Conservation (phyloP, 2,113 vertebrate genomes). For the Scalopus aquaticus region DNA sequence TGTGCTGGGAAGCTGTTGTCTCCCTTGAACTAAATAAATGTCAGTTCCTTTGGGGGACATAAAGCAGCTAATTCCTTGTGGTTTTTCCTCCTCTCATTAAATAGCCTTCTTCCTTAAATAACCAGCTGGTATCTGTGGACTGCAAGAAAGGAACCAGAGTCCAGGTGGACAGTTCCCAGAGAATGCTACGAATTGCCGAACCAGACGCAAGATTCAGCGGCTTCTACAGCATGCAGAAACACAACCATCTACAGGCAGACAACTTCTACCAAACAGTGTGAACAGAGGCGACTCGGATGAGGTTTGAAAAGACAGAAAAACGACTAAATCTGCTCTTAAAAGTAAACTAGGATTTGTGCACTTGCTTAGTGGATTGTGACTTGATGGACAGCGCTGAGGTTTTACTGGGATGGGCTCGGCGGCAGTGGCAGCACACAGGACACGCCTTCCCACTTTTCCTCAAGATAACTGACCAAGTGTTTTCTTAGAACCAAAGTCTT, state of each 20-base stretch:
- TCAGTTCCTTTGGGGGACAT: background rate
- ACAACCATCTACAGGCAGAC: conserved; percentile 93
- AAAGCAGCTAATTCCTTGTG: conserved; percentile 23
- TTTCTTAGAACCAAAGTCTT: conserved; percentile 95
- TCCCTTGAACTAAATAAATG: background rate
- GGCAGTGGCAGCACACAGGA: conserved; percentile 88
- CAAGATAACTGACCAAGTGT: conserved; percentile 91
- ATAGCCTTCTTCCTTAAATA: conserved; percentile 93
- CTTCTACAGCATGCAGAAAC: conserved; percentile 96
- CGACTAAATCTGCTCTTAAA: conserved; percentile 85
- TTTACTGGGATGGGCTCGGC: conserved; percentile 87
- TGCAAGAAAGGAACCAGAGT: conserved; percentile 93
- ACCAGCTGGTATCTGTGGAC: conserved; percentile 93
- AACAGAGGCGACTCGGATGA: conserved; percentile 77
- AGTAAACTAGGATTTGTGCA: conserved; percentile 89
- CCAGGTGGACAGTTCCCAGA: conserved; percentile 91
- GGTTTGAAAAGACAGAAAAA: conserved; percentile 78
- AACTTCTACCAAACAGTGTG: conserved; percentile 96
- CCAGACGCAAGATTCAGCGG: conserved; percentile 94
- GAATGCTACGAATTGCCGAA: conserved; percentile 93
- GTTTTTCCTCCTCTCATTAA: conserved; percentile 57
- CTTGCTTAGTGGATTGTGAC: conserved; percentile 91
- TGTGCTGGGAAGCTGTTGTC: fast-evolving
- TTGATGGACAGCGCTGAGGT: conserved; percentile 89
- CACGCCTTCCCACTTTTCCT: conserved; percentile 92